These are phyloP conservation scores for Zaprionus africanus DNA, from an alignment of 1,140 invertebrate species.

Conservation along the genomic window DNA sequence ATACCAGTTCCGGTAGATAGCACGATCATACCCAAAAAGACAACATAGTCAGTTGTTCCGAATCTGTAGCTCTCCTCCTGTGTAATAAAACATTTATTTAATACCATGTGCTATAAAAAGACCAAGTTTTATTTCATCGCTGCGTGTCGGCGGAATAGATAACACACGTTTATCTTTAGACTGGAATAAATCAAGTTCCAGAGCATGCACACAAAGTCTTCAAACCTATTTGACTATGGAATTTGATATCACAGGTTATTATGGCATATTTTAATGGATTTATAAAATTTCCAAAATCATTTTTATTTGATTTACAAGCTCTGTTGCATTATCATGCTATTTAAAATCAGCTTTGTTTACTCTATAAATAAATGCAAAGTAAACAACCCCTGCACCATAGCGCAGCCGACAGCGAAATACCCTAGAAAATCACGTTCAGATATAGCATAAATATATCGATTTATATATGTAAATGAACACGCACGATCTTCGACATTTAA, in stretches of 20 bases:
- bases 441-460: background rate
- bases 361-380: background rate
- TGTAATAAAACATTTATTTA: slow-evolving; percentile 37
- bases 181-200: slow-evolving; percentile 14
- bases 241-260: background rate
- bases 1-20: slow-evolving; percentile 89
- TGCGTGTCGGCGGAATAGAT: background rate
- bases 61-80: slow-evolving; percentile 68
- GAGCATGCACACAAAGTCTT: background rate
- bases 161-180: slow-evolving; percentile 20
- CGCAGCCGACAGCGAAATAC: background rate
- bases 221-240: background rate
- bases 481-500: background rate
- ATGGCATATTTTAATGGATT: too few species aligned
- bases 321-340: background rate
- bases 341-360: background rate
- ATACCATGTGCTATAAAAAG: background rate
- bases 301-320: background rate
- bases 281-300: background rate
- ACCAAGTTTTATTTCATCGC: background rate
- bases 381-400: background rate
- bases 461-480: background rate
- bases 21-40: slow-evolving; percentile 87
- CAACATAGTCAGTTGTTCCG: slow-evolving; percentile 86
- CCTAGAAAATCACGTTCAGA: background rate